Percentiles rank a stretch among this genome's conserved stretches.
Conservation (phyloP, 2,113 vertebrate species). For the Grallaria varia region DNA sequence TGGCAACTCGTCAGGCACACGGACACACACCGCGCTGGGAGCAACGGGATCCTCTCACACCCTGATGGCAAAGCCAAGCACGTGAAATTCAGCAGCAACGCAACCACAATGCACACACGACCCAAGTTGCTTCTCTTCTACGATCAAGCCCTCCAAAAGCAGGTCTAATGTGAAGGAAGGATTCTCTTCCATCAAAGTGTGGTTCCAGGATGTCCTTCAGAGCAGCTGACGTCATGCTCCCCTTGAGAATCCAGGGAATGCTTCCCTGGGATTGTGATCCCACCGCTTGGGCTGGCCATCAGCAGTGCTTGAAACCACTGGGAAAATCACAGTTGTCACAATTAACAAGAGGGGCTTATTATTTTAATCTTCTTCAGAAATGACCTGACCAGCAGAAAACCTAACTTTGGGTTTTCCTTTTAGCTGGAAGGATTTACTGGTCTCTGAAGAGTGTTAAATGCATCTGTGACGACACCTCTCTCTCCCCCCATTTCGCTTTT, state of each 20-base stretch:
- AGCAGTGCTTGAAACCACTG: background rate
- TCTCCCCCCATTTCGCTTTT: background rate
- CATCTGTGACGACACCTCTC: background rate
- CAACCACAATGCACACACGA: background rate
- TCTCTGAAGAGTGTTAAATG: background rate
- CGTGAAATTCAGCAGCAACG: fast-evolving
- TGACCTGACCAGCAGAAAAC: background rate
- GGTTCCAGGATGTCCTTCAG: background rate
- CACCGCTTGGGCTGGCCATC: background rate
- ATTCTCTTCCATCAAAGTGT: background rate
- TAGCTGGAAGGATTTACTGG: background rate
- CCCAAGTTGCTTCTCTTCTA: background rate
- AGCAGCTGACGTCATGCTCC: background rate
- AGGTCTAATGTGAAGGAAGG: background rate
- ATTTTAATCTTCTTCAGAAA: background rate
- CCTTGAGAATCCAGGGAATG: background rate
- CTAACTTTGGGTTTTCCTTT: background rate
- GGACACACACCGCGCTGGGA: fast-evolving
- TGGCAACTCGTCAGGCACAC: background rate
- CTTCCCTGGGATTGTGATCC: background rate
- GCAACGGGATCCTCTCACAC: background rate
- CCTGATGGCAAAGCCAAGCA: fast-evolving
- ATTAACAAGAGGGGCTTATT: background rate
- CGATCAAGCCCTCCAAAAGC: background rate
- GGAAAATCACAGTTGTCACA: background rate